Evolutionary conservation across 1,140 invertebrate species (phyloP).

Genomic region (Proctacanthus coquilletti): DNA sequence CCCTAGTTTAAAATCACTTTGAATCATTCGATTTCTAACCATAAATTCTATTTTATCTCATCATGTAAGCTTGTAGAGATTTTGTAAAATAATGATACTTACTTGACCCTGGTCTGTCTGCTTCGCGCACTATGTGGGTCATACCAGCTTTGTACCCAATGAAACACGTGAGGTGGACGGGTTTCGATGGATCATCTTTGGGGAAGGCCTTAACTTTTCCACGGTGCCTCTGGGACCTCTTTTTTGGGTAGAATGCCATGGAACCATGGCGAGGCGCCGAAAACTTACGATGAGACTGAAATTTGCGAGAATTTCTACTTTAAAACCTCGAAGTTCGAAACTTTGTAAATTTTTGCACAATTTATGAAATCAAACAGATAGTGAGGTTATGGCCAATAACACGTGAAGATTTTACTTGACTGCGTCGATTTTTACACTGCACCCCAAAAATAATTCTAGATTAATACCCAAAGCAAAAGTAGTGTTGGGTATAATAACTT

Average conservation of each 20-base stretch:
- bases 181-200: constrained; percentile 93
- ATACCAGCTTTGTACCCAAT: constrained; percentile 99
- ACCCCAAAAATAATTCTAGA: too few relatives aligned
- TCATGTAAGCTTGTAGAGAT: constrained; percentile 11
- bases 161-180: constrained; percentile 96
- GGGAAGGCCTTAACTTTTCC: constrained; percentile 99
- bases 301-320: constrained; percentile 13
- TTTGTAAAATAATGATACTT: constrained; percentile 45
- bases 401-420: background rate
- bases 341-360: background rate
- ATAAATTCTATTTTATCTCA: constrained; percentile 26
- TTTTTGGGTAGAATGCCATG: constrained; percentile 99
- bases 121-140: constrained; percentile 98
- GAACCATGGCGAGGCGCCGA: constrained; percentile 98
- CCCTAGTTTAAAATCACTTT: constrained; percentile 30
- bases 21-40: constrained; percentile 28
- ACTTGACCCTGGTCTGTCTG: constrained; percentile 98
- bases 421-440: background rate
- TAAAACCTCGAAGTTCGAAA: background rate
- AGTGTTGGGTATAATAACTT: background rate
- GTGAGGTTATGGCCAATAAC: constrained; percentile 1
- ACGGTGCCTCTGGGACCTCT: constrained; percentile 85
- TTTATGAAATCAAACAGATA: constrained; percentile 3
- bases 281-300: constrained; percentile 98
- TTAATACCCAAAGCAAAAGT: background rate